These are phyloP conservation scores for Hormaphis cornu DNA, from an alignment of 1,140 invertebrate genomes.

Conservation along the genomic window DNA sequence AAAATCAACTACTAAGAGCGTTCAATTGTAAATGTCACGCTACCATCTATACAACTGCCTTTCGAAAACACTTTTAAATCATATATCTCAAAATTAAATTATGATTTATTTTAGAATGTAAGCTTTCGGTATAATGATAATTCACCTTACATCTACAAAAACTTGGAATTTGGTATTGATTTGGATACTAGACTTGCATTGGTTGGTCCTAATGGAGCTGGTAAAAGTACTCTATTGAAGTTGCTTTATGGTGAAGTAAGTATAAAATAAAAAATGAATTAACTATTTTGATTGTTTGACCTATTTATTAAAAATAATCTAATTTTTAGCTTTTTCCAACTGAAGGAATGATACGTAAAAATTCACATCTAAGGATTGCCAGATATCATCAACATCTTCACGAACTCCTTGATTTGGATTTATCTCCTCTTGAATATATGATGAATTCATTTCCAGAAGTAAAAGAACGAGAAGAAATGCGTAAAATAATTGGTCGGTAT, in stretches of 20 bases:
- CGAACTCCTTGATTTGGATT: conserved; percentile 87
- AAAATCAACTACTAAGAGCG: too few species aligned
- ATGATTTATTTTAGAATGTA: conserved; percentile 62
- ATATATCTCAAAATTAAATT: too few species aligned
- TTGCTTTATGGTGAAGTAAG: conserved; percentile 85
- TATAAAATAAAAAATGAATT: conserved; percentile 35
- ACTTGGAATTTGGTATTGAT: conserved; percentile 98
- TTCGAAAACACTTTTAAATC: too few species aligned
- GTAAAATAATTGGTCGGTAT: conserved; percentile 96
- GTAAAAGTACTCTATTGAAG: conserved; percentile 95
- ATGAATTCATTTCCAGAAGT: conserved; percentile 93
- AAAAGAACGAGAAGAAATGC: conserved; percentile 97
- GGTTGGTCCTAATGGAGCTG: conserved; percentile 97
- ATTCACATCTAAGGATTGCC: conserved; percentile 93
- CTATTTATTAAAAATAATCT: background rate
- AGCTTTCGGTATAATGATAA: conserved; percentile 86
- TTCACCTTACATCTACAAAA: conserved; percentile 88
- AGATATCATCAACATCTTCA: conserved; percentile 98
- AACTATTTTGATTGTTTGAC: background rate
- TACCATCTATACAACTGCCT: too few species aligned
- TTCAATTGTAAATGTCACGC: too few species aligned
- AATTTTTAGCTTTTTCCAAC: conserved; percentile 69
- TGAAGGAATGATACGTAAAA: conserved; percentile 94
- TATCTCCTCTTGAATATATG: conserved; percentile 97
- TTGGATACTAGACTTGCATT: conserved; percentile 92